Evolutionary conservation across 1,140 invertebrate species (phyloP).

Genomic region (Drosophila athabasca): DNA sequence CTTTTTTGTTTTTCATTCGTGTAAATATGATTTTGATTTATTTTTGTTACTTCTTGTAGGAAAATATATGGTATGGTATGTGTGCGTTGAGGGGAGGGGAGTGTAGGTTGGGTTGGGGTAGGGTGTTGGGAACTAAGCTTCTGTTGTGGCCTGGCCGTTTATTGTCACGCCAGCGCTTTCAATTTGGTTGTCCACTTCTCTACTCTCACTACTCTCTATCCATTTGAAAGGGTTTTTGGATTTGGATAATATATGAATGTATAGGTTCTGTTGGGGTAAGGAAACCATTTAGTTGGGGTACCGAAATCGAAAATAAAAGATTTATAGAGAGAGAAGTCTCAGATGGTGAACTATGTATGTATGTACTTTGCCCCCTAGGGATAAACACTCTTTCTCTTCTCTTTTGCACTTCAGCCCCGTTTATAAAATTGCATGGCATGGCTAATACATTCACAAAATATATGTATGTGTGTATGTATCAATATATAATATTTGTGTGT

Average conservation of each 20-base stretch:
- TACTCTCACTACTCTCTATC: constrained; percentile 2
- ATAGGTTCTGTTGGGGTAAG: not conserved
- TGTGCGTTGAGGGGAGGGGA: constrained; percentile 3
- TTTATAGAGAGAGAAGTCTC: constrained; percentile 19
- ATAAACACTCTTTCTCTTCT: too few species aligned
- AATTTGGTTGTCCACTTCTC: constrained; percentile 2
- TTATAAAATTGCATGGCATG: constrained; percentile 34
- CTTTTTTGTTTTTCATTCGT: constrained; percentile 2
- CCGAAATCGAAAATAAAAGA: constrained; percentile 1
- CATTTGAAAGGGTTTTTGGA: constrained; percentile 16
- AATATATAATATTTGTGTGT: constrained; percentile 23
- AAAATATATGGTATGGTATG: constrained; percentile 48
- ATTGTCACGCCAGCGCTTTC: constrained; percentile 25
- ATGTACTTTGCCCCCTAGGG: not conserved
- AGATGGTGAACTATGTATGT: constrained; percentile 2
- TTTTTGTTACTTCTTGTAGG: constrained; percentile 32
- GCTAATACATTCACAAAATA: constrained; percentile 67
- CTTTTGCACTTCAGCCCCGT: not conserved
- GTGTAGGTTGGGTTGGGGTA: not conserved
- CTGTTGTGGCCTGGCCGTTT: constrained; percentile 9
- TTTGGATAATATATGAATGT: not conserved
- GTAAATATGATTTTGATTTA: constrained; percentile 53
- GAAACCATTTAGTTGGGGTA: constrained; percentile 29
- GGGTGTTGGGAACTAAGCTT: not conserved
- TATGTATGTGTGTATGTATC: constrained; percentile 53